These are phyloP conservation scores for Crax fasciolata DNA, from an alignment of 2,797 vertebrate species.

Conservation along the genomic window DNA sequence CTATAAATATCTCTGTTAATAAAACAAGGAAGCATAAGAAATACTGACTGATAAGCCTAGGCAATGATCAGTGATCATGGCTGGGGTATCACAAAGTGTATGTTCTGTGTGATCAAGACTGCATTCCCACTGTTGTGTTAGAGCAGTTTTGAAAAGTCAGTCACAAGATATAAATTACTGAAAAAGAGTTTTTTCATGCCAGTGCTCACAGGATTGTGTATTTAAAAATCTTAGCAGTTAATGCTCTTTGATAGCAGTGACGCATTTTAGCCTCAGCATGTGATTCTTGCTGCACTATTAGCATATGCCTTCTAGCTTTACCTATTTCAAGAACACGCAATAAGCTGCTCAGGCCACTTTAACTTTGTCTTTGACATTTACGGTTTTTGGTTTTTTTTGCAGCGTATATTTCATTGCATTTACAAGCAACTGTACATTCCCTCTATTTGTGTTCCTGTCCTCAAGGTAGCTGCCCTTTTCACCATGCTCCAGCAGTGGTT, in stretches of 20 bases:
- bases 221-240: neutral
- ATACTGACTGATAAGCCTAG: neutral
- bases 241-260: neutral
- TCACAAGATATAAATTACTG: neutral
- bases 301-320: neutral
- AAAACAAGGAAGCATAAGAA: neutral
- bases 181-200: neutral
- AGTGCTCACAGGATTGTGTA: neutral
- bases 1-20: neutral
- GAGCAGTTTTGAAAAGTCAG: neutral
- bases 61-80: rapidly evolving
- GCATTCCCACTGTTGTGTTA: neutral
- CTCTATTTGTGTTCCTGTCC: neutral
- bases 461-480: neutral
- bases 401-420: neutral
- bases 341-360: neutral
- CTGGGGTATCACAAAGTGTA: neutral
- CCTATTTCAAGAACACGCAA: neutral
- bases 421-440: neutral
- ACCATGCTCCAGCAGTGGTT: neutral
- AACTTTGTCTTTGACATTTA: neutral
- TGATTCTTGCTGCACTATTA: neutral
- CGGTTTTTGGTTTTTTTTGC: neutral
- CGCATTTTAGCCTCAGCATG: neutral
- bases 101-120: neutral